Base-by-base conservation (phyloP, 2,797 vertebrate genomes). In the Aplochiton taeniatus region DNA sequence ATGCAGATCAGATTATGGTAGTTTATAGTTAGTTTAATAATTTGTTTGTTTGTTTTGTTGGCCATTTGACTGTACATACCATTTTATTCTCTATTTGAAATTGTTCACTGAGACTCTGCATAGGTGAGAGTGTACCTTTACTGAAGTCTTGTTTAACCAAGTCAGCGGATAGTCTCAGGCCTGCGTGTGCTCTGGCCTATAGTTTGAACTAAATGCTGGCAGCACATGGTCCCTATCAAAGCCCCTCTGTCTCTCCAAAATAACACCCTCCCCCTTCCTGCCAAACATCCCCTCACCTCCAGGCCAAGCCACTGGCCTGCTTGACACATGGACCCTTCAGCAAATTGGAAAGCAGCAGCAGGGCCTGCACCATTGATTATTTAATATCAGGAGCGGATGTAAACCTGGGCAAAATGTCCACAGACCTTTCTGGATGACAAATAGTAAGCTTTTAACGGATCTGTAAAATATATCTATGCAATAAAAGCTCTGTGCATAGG, bases 241-340 rank as follows among this genome's bases (percentile, higher is more conserved):
- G 73, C 68, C 13, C 65, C 66, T 63, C 61, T 69, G 63, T 66
- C 47, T 31, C 20, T 44, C 11, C 60, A 54, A 48, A 69, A 51
- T 44, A 69, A 53, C 60, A 20, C 50, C 41, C 53, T 19, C 11
- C 9, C 11, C 31, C 11, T 44, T 18, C 63, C 45, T 0, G 61
- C 57, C 57, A 53, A 17, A 50, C 16, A 10, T 20, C 12, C 45
- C 20, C 51, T 11, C 8, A 31, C 17, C 46, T 19, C 59, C 63
- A 45, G 45, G 18, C 8, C 46, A 12, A 8, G 16, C 10, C 53
- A 31, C 46, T 11, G 41, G 46, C 17, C 44, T 17, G 6, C 49
- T n/a, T 17, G 47, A 55, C 53, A 41, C 18, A 53, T 41, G 9
- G 58, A 51, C 66, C 53, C 60, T 46, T 63, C 12, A 43, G 54